Base-by-base conservation (phyloP, 2,113 vertebrate genomes). In the Coregonus clupeaformis region DNA sequence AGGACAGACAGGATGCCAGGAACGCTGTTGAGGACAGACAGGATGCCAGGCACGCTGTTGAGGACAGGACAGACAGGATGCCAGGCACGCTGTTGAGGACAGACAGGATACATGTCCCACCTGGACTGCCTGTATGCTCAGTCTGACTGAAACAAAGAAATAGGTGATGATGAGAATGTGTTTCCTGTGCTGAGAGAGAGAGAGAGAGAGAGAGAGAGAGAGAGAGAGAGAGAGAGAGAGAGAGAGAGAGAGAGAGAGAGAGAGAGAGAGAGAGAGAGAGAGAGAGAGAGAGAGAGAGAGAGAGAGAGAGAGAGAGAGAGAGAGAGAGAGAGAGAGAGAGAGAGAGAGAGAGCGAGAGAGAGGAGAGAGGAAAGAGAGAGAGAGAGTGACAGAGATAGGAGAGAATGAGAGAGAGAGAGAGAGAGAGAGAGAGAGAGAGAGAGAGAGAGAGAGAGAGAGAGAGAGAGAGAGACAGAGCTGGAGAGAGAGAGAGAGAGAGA, bases 81-180 rank as follows among this genome's bases (percentile, higher is more conserved):
- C n/a, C n/a, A n/a, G n/a, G n/a, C n/a, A n/a, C n/a, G n/a, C n/a
- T n/a, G n/a, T n/a, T n/a, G n/a, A n/a, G n/a, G n/a, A n/a, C n/a
- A n/a, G n/a, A 68, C 79, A 82, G 76, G 81, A 70, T 82, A 80
- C 72, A 62, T 74, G 11, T 82, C 65, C 71, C 75, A 49, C 36
- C 36, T 63, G 60, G 59, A 22, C 59, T 20, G 65, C 29, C 6
- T 49, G 24, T 68, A 80, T 6, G 75, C 72, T 77, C 76, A 77
- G 80, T 73, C 74, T 67, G 64, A 62, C 57, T 59, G 18, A 52
- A 68, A 82, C 80, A 81, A 83, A 82, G 73, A 73, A 66, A 62
- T 81, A 87, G 85, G 79, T 83, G 82, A 85, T 24, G 13, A 47
- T 32, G 22, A 62, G 36, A 24, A 60, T 32, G n/a, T 77, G 80